Evolutionary conservation across 37 sponge, comb jelly and placozoan genomes (phyloP).

Genomic region (Axinella damicornis): DNA sequence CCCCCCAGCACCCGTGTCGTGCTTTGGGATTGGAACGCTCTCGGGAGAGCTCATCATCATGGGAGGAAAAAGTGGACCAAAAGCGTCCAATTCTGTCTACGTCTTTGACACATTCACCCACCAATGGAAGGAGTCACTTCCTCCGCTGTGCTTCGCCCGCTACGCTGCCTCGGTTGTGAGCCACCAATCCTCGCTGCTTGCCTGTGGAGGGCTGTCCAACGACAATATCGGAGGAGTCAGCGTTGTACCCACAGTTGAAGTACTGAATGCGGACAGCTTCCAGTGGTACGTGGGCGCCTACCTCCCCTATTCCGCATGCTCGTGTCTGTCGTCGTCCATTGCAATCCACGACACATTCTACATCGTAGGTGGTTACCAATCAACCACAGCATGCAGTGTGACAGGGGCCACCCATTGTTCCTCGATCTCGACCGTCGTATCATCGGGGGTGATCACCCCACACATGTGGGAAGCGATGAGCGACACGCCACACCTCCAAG

Average conservation of each 20-base stretch:
- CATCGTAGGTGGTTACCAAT: slow-evolving; percentile 53
- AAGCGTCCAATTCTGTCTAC: not conserved
- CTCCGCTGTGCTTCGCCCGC: slow-evolving; percentile 23
- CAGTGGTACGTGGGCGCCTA: slow-evolving; percentile 26
- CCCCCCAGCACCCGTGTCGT: not conserved
- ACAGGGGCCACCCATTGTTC: not conserved
- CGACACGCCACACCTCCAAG: slow-evolving; percentile 30
- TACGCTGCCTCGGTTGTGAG: slow-evolving; percentile 8
- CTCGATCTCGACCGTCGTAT: slow-evolving; percentile 18
- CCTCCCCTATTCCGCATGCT: slow-evolving; percentile 1
- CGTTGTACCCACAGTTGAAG: slow-evolving; percentile 26
- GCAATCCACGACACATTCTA: slow-evolving; percentile 17
- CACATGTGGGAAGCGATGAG: slow-evolving; percentile 2
- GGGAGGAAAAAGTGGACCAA: slow-evolving; percentile 17
- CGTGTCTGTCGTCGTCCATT: slow-evolving; percentile 7
- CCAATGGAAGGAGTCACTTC: slow-evolving; percentile 44
- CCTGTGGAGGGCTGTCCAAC: slow-evolving; percentile 25
- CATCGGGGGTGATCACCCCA: slow-evolving; percentile 2
- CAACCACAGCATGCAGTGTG: slow-evolving; percentile 24
- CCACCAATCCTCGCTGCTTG: slow-evolving; percentile 6
- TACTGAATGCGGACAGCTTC: slow-evolving; percentile 1
- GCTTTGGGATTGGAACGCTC: slow-evolving; percentile 43
- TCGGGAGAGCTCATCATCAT: slow-evolving; percentile 35
- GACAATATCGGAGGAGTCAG: not conserved
- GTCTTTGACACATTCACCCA: slow-evolving; percentile 34